Base-by-base conservation (phyloP, 2,888 invertebrate genomes). In the Apodemia hepburni region DNA sequence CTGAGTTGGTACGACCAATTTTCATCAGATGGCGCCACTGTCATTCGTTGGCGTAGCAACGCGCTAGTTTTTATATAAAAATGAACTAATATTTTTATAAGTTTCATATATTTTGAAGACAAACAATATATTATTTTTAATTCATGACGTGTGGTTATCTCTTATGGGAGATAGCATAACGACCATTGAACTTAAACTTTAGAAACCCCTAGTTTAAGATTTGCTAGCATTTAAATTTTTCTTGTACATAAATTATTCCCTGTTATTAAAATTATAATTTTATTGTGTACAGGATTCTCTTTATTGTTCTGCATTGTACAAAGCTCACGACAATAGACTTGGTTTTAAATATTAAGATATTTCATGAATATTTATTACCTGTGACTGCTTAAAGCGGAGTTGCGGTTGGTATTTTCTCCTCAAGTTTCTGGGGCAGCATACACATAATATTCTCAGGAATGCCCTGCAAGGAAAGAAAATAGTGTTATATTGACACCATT, bases 401-500 rank as follows among this genome's bases (percentile, higher is more conserved):
- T 96, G 96, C 27, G 96, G 96, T 79, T 97, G 95, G 86, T 97
- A 97, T 86, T 95, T 95, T 80, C 95, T 92, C 71, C 96, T 93
- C 73, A 97, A 93, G 78, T 95, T 95, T 72, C 96, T 92, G 2
- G 97, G 97, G 85, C 97, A 97, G 88, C 97, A 98, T 59, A 95
- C 95, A 89, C 98, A 98, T 65, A 98, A 89, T 75, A 98, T 97
- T 78, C 98, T 94, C 64, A 97, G 94, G 84, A 98, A 98, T 22
- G 98, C 98, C 86, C 98, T 97, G 95, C 27, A 95, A 91, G 85
- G 85, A 38, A 84, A 71, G 73, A 35, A 61, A 47, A 60, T 15
- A 47, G 8, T 29, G 7, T 38, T 38, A 0, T 38, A 38, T 38
- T 38, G 2, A 11, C 11, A 38, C 11, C 11, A 8, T 33, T 7